Evolutionary conservation across 2,888 invertebrate genomes (phyloP), one percentile per base, ranked within the genome.

Genomic region (Ochropleura plecta): DNA sequence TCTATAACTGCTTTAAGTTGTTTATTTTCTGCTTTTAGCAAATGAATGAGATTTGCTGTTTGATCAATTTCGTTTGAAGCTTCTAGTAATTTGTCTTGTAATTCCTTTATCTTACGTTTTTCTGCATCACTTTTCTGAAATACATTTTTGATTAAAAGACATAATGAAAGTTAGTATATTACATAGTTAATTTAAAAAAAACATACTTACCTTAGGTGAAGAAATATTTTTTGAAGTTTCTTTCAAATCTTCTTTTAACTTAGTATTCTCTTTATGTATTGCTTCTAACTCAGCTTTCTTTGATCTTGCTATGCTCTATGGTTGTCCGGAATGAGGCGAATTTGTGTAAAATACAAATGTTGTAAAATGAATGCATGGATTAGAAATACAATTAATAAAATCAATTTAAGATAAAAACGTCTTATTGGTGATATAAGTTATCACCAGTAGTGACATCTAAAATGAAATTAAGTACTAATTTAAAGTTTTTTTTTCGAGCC

Each of bases 61-160:
- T 97, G 96, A 75, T 98, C 97, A 93, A 99, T 98, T 95, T 99
- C 98, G 71, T 96, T 96, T 0, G 98, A 97, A 75, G 98, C 98
- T 86, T 97, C 97, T 70, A 97, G 96, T 53, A 99, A 94, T 92
- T 98, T 98, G 9, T 96, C 96, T 92, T 98, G 98, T 42, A 99
- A 94, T 85, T 98, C 97, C 84, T 97, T 96, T 71, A 99, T 98
- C 92, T 98, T 97, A 60, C 95, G 93, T 87, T 98, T 78, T 67
- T 98, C 97, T 64, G 97, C 96, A 66, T 96, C 95, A 30, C 97
- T 81, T 80, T 87, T 88, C 81, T 85, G 71, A 76, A 16, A 7
- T 0, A 40, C 30, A 30, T 30, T 30, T 30, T 30, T 30, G 30
- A 30, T 30, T 30, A 30, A 30, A 30, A 30, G 30, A 30, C 30